A percentile compares a stretch with the other conserved stretches of the same genome.
These are phyloP conservation scores for Calidris pugnax DNA, from an alignment of 2,113 vertebrate genomes.

Conservation along the genomic window DNA sequence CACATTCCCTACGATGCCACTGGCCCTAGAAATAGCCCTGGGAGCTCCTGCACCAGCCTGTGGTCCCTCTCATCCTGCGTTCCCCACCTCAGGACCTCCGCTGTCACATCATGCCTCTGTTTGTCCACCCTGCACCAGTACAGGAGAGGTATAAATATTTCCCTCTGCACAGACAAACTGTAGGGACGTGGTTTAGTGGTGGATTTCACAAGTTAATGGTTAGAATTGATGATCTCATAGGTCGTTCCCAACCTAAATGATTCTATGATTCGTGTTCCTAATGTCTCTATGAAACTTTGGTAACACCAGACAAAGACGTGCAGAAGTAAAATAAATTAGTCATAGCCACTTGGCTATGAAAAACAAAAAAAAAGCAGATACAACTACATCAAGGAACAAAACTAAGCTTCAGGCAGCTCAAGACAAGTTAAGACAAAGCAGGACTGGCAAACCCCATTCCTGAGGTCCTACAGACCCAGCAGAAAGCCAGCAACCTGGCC, in stretches of 20 bases:
- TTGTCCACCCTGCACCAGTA: background rate
- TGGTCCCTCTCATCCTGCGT: too few relatives aligned
- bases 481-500: too few relatives aligned
- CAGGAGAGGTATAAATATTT: background rate
- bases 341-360: background rate
- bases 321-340: background rate
- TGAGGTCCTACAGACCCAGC: background rate
- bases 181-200: background rate
- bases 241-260: background rate
- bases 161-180: background rate
- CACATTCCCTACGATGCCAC: too few relatives aligned
- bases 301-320: background rate
- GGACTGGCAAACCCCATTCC: background rate
- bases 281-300: background rate
- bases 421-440: background rate
- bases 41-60: background rate
- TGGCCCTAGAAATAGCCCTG: background rate
- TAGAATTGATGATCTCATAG: background rate
- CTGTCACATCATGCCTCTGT: background rate
- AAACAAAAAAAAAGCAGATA: background rate
- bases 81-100: background rate
- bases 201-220: background rate
- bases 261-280: background rate
- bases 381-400: background rate
- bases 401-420: background rate